These are phyloP conservation scores for Hylaea fasciaria DNA, from an alignment of 2,888 invertebrate species.

Conservation along the genomic window DNA sequence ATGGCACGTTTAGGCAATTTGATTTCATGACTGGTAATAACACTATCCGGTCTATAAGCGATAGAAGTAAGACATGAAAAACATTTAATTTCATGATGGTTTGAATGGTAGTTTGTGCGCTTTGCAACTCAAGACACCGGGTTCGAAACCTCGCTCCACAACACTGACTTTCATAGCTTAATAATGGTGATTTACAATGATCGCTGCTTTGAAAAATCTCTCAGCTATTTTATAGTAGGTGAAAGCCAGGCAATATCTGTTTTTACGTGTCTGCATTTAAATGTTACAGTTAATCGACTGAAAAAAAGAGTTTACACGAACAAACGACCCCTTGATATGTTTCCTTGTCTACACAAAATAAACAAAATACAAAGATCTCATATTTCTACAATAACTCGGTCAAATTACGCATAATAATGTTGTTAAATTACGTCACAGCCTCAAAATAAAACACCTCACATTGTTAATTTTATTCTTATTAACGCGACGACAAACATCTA, in stretches of 20 bases:
- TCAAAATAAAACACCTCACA: slow-evolving; percentile 4
- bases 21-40: slow-evolving; percentile 16
- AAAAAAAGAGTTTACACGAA: background rate
- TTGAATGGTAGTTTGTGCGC: no score
- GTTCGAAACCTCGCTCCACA: no score
- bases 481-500: slow-evolving; percentile 12
- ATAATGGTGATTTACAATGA: no score
- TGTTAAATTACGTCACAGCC: slow-evolving; percentile 2
- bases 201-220: no score
- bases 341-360: background rate
- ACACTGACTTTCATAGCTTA: no score
- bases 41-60: background rate
- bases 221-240: no score
- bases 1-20: slow-evolving; percentile 12
- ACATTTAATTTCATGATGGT: background rate
- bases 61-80: background rate
- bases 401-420: background rate
- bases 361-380: background rate
- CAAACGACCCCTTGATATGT: no score
- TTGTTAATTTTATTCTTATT: slow-evolving; percentile 15
- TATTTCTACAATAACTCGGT: background rate
- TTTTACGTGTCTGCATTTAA: no score
- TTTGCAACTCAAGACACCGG: no score
- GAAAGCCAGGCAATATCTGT: no score
- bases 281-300: no score